phyloP scores from a whole-genome alignment of 2,113 vertebrate species.

The Gambusia affinis region DNA sequence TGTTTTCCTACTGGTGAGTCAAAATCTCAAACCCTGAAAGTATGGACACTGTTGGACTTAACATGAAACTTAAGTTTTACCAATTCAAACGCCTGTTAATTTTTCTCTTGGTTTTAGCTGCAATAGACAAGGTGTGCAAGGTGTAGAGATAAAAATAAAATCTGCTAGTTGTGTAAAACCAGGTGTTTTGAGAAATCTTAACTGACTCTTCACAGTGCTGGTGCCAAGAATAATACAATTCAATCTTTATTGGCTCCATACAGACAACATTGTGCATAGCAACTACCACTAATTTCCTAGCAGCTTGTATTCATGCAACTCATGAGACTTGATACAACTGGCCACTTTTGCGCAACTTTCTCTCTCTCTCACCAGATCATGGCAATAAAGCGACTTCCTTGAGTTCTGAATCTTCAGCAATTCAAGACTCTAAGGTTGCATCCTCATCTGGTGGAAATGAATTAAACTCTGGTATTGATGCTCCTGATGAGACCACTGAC shows the following conservation, averaged over 20 bases:
- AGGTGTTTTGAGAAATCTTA: background rate
- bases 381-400: background rate
- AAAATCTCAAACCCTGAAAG: too few species aligned
- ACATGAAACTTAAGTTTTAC: too few species aligned
- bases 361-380: background rate
- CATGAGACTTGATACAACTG: background rate
- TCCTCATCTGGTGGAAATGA: background rate
- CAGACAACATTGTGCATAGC: too few species aligned
- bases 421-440: background rate
- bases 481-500: background rate
- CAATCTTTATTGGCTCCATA: too few species aligned
- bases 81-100: background rate
- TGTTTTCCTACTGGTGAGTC: conserved; percentile 9
- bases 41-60: too few species aligned
- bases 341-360: background rate
- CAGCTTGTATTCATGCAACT: background rate
- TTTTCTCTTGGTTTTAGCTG: background rate
- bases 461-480: background rate
- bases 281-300: background rate
- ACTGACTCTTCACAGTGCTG: background rate
- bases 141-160: background rate
- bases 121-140: too few species aligned
- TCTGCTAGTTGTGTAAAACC: background rate
- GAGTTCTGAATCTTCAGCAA: background rate
- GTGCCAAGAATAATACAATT: too few species aligned